These are phyloP conservation scores for Mellivora capensis DNA, from an alignment of 2,113 vertebrate genomes.

Conservation along the genomic window DNA sequence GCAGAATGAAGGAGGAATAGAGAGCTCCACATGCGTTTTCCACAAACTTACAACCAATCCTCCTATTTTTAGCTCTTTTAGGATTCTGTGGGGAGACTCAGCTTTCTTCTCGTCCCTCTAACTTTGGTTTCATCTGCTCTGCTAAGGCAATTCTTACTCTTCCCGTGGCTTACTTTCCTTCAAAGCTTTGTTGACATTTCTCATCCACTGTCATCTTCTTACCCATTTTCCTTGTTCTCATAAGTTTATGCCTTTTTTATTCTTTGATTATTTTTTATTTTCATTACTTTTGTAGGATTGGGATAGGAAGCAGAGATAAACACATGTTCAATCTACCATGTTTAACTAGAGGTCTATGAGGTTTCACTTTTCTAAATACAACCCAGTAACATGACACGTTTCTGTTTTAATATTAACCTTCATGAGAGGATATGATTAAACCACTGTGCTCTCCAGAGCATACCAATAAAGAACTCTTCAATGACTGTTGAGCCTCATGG, in stretches of 20 bases:
- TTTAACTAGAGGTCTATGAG: conserved; percentile 35
- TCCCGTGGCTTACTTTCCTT: background rate
- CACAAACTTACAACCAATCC: background rate
- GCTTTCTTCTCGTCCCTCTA: background rate
- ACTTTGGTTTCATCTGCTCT: background rate
- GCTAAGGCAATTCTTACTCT: background rate
- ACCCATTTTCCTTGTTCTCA: background rate
- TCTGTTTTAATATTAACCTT: conserved; percentile 63
- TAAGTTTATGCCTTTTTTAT: conserved; percentile 2
- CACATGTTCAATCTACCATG: conserved; percentile 15
- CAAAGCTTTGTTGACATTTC: conserved; percentile 24
- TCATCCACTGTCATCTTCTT: conserved; percentile 4
- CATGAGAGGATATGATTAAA: conserved; percentile 48
- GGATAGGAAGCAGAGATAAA: conserved; percentile 49
- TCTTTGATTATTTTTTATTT: conserved; percentile 24
- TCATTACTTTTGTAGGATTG: conserved; percentile 41
- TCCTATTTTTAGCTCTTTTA: background rate
- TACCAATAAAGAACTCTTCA: background rate
- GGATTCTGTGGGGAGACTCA: background rate
- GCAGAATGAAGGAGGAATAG: background rate
- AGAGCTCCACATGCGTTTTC: background rate
- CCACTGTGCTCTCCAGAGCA: background rate
- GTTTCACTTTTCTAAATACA: conserved; percentile 49
- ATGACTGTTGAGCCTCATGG: background rate
- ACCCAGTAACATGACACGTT: background rate